These are phyloP conservation scores for Papilio polytes DNA, from an alignment of 1,140 invertebrate genomes.

Conservation along the genomic window DNA sequence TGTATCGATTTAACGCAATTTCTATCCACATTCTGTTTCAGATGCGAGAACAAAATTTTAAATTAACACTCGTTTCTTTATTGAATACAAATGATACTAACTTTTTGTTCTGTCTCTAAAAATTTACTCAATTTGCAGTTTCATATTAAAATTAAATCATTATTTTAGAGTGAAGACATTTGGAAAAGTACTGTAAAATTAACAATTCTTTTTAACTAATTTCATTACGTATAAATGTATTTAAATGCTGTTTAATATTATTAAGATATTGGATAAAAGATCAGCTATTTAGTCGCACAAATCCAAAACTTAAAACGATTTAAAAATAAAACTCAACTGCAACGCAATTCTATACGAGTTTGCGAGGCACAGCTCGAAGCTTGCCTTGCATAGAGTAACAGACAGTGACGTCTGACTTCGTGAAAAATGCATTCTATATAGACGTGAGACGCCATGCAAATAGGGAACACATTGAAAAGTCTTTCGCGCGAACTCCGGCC, in stretches of 20 bases:
- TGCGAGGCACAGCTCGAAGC: neutral
- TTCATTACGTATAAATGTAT: no score
- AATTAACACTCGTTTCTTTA: neutral
- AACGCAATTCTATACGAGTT: neutral
- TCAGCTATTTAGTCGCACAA: neutral
- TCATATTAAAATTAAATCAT: no score
- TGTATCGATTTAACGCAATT: constrained; percentile 33
- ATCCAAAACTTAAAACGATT: constrained; percentile 1
- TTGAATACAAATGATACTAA: constrained; percentile 8
- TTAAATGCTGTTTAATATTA: no score
- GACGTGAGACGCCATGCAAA: constrained; percentile 54
- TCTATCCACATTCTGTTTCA: constrained; percentile 17
- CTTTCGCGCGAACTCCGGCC: constrained; percentile 59
- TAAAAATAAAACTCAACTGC: constrained; percentile 19
- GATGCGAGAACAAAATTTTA: no score
- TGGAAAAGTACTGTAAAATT: no score
- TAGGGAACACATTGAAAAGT: constrained; percentile 64
- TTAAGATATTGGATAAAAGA: neutral
- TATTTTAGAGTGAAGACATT: no score
- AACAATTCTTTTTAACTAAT: no score
- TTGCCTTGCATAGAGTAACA: constrained; percentile 50
- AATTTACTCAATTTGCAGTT: no score
- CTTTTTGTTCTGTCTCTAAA: neutral
- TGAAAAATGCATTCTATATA: constrained; percentile 73
- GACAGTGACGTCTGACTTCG: constrained; percentile 62